A percentile compares a stretch with the other conserved stretches of the same genome.
Conservation (phyloP, 2,113 vertebrate genomes). For the Antidorcas marsupialis region DNA sequence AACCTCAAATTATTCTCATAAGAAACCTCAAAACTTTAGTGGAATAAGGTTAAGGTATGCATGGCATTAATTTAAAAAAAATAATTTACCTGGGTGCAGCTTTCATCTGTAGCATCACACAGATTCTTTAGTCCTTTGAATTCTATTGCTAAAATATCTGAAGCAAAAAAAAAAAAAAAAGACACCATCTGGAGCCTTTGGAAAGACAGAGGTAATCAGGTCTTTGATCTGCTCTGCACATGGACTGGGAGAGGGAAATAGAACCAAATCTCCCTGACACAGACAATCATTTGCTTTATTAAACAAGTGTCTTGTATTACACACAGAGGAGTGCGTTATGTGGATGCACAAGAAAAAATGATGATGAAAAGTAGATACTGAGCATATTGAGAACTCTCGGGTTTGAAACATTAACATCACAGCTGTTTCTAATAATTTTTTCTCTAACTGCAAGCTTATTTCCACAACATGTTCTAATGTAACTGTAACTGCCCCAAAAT, state of each 20-base stretch:
- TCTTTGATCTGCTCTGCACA: slow-evolving; percentile 71
- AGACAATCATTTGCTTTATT: slow-evolving; percentile 72
- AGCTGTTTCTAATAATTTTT: slow-evolving; percentile 74
- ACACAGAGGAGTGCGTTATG: slow-evolving; percentile 63
- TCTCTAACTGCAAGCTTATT: slow-evolving; percentile 63
- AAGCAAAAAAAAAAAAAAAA: slow-evolving; percentile 53
- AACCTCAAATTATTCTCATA: background rate
- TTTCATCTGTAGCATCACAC: slow-evolving; percentile 65
- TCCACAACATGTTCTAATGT: slow-evolving; percentile 70
- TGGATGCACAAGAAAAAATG: slow-evolving; percentile 58
- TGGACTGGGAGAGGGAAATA: slow-evolving; percentile 44
- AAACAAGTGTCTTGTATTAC: slow-evolving; percentile 77
- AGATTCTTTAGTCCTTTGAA: slow-evolving; percentile 62
- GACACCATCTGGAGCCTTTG: slow-evolving; percentile 69
- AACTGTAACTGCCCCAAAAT: slow-evolving; percentile 63
- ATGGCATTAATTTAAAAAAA: slow-evolving; percentile 64
- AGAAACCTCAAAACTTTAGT: slow-evolving; percentile 1
- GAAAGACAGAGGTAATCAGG: slow-evolving; percentile 68
- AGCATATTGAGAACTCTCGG: slow-evolving; percentile 27
- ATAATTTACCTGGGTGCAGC: slow-evolving; percentile 61
- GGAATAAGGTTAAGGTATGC: slow-evolving; percentile 51
- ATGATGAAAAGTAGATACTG: slow-evolving; percentile 68
- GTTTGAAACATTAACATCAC: slow-evolving; percentile 65
- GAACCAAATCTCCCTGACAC: slow-evolving; percentile 65
- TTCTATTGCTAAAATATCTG: slow-evolving; percentile 53